Evolutionary conservation across 2,888 invertebrate species (phyloP), one percentile per base, ranked within the genome.

Genomic region (Drosophila suboccidentalis): DNA sequence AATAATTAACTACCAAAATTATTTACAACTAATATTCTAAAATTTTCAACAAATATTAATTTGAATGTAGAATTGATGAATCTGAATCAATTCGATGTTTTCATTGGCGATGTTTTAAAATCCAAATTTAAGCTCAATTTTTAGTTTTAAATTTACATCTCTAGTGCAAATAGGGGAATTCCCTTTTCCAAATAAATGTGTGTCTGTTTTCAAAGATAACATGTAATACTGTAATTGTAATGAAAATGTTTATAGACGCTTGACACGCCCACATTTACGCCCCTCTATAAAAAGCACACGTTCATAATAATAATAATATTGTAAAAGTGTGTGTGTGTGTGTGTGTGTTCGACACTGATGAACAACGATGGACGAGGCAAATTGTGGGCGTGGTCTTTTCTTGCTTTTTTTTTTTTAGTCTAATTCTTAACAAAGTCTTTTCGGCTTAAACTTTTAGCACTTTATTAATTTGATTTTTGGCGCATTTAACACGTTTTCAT

Each of bases 381-480:
- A 44, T 34, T 53, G 61, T 39, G 44, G 57, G 67, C 60, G 67
- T 73, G 60, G 46, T 26, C 41, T 3, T 22, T n/a, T 8, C 9
- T 29, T 22, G 10, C n/a, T n/a, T n/a, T n/a, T n/a, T n/a, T 5
- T 11, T 29, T 5, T 39, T 15, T 55, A 15, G 29, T 46, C 55
- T 41, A 75, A 69, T 64, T 69, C 78, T 59, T 60, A 49, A 13
- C 62, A 57, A 67, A 70, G 82, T 67, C 55, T 74, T 71, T 63
- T 61, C 5, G 59, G 50, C 59, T 59, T 38, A 64, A 79, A 84
- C 70, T 87, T 84, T 81, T 68, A 66, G 80, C 79, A 62, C 79
- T 74, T 77, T 84, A 89, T 89, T 89, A 87, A 81, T 83, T 87
- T 81, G 54, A 83, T 88, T 83, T 64, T 26, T n/a, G 66, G 69